Evolutionary conservation across 1,140 invertebrate genomes (phyloP), one percentile per base, ranked within the genome.

Genomic region (Cotesia chilonis): DNA sequence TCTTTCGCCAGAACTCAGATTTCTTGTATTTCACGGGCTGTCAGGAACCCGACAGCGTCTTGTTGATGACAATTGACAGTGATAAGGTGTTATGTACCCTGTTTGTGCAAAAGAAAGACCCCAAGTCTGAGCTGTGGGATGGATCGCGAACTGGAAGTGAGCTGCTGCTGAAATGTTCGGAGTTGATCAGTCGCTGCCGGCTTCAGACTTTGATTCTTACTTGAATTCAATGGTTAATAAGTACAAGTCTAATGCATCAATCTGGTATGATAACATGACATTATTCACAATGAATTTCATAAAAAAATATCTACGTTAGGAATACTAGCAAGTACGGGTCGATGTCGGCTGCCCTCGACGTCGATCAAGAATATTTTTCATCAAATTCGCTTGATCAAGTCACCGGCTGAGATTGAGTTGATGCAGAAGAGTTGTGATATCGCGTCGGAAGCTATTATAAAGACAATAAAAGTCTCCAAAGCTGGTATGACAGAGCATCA

Each of bases 1-100:
- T 95, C 4, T 99, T 97, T 83, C 89, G 96, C 55, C 97, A 99
- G 87, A 96, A 96, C 83, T 93, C 95, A 0, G 96, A 98, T 81
- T 98, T 98, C 84, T 90, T 94, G 36, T 99, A 98, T 82, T 88
- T 98, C 17, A 94, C 92, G 76, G 97, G 97, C 10, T 98, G 96
- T 82, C 88, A 94, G 79, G 96, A 98, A 84, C 94, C 95, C 1
- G 93, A 97, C 70, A 92, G 92, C 77, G 89, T 94, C 71, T 85
- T 98, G 14, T 87, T 98, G 4, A 84, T 98, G 41, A 83, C 87
- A 20, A 81, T 84, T 7, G 83, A 85, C 64, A 75, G 80, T 64
- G 76, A 85, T 17, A 75, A 75, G 66, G 72, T 71, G 64, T 52
- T 65, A 0, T 81, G 79, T 4, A 81, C 78, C 0, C 75, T 93